Evolutionary conservation across 64 coral and sea anemone genomes (phyloP), one percentile per base, ranked within the genome.

Genomic region (Actinia tenebrosa): DNA sequence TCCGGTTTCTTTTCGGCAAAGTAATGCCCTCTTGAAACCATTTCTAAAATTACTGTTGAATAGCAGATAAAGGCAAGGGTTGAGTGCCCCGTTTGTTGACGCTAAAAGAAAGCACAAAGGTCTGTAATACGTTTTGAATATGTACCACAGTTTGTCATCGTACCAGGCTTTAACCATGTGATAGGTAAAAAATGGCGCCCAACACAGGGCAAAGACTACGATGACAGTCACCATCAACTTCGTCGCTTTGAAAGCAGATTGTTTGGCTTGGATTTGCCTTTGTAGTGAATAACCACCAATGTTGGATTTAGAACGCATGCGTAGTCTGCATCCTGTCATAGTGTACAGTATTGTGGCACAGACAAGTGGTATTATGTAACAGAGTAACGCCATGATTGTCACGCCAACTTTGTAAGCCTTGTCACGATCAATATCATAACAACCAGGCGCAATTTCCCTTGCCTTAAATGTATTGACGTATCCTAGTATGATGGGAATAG

Each of bases 101-200:
- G 85, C 90, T 6, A 92, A 52, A 9, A 78, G 71, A 44, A 92
- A 92, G 22, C 63, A 87, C 45, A 66, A 37, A 80, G 46, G 90
- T 64, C 45, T 83, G 90, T 63, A 92, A 50, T 59, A 63, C 47
- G 9, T 47, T 54, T 52, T 71, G 71, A 68, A 64, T 56, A 19
- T 64, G 10, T 30, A 10, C 18, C 25, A 78, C 64, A 83, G 84
- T 44, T 63, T 25, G 16, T 60, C 16, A 46, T 85, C 16, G 83
- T 83, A 86, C 42, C 44, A 92, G 10, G 20, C 83, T 44, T 85
- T 85, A 44, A 56, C 15, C 23, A 92, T 23, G 64, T 92, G 90
- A 77, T 92, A 87, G 13, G 83, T 84, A 50, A 87, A 86, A 19
- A 92, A 86, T 19, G 90, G 90, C 26, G 86, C 62, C 90, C 90